A percentile compares a stretch with the other conserved stretches of the same genome.
Conservation (phyloP, 2,113 vertebrate species). For the Microcebus lehilahytsara region DNA sequence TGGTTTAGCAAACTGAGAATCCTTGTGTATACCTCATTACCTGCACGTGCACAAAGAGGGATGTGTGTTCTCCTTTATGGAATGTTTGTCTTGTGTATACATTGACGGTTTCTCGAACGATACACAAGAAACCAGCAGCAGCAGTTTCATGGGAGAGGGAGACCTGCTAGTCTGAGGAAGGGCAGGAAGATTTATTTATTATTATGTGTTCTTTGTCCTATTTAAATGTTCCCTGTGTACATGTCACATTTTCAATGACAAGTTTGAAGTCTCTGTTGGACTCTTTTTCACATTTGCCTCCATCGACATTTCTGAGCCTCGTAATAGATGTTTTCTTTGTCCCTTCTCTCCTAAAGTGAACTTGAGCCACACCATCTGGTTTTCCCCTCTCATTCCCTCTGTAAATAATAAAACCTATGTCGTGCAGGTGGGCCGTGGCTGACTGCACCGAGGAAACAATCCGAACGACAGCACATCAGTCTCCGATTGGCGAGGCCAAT, state of each 20-base stretch:
- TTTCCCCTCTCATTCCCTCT: background rate
- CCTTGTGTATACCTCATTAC: rapidly evolving
- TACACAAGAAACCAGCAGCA: background rate
- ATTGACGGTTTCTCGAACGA: background rate
- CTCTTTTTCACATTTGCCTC: background rate
- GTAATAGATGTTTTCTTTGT: background rate
- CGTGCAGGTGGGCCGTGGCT: background rate
- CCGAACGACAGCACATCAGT: too few relatives aligned
- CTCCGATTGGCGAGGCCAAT: background rate
- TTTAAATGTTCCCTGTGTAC: background rate
- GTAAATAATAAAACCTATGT: background rate
- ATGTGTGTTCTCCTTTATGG: background rate
- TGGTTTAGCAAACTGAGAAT: background rate
- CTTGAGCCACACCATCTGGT: background rate
- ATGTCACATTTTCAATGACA: background rate
- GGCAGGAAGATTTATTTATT: background rate
- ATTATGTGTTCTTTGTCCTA: background rate
- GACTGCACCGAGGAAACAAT: rapidly evolving
- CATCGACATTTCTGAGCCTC: background rate
- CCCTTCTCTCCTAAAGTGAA: background rate
- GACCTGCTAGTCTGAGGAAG: rapidly evolving
- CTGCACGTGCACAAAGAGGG: background rate
- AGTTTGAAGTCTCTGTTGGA: background rate
- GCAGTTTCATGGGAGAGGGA: background rate
- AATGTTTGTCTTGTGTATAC: background rate